A percentile compares a stretch with the other conserved stretches of the same genome.
Evolutionary conservation across 2,888 invertebrate genomes (phyloP).

Genomic region (Argyra leucocephala): DNA sequence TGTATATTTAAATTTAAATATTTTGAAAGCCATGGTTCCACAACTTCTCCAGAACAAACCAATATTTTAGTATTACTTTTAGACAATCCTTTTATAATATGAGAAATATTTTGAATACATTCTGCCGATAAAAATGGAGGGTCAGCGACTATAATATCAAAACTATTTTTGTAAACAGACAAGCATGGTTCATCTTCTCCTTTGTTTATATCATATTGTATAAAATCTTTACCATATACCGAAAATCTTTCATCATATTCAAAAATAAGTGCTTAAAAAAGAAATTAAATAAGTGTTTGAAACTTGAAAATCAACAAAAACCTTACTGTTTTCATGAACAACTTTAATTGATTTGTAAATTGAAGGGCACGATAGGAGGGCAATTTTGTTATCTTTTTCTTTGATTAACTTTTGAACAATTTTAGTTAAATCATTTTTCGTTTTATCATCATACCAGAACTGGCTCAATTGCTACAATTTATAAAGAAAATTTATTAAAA

Average conservation of each 20-base stretch:
- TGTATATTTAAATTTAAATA: constrained; percentile 57
- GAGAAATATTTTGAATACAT: constrained; percentile 73
- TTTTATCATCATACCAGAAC: constrained; percentile 88
- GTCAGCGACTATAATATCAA: constrained; percentile 82
- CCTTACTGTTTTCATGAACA: constrained; percentile 30
- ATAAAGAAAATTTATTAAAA: not conserved
- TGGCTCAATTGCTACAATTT: constrained; percentile 76
- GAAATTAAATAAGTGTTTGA: not conserved
- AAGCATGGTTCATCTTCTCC: constrained; percentile 55
- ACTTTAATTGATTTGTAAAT: constrained; percentile 60
- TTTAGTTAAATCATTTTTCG: constrained; percentile 60
- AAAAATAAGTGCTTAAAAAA: constrained; percentile 59
- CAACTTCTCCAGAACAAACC: constrained; percentile 78
- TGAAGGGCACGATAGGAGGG: constrained; percentile 81
- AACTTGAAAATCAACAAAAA: not conserved
- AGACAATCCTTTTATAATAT: constrained; percentile 63
- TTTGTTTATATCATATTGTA: constrained; percentile 84
- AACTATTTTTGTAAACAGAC: constrained; percentile 43
- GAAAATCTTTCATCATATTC: constrained; percentile 82
- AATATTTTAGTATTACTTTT: constrained; percentile 43
- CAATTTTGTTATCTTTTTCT: constrained; percentile 53
- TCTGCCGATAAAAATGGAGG: constrained; percentile 92
- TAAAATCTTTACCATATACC: constrained; percentile 65
- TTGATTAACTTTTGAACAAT: constrained; percentile 52
- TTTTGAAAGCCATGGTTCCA: constrained; percentile 57